Conservation (phyloP, 2,113 vertebrate species). For the Hiodon alosoides region DNA sequence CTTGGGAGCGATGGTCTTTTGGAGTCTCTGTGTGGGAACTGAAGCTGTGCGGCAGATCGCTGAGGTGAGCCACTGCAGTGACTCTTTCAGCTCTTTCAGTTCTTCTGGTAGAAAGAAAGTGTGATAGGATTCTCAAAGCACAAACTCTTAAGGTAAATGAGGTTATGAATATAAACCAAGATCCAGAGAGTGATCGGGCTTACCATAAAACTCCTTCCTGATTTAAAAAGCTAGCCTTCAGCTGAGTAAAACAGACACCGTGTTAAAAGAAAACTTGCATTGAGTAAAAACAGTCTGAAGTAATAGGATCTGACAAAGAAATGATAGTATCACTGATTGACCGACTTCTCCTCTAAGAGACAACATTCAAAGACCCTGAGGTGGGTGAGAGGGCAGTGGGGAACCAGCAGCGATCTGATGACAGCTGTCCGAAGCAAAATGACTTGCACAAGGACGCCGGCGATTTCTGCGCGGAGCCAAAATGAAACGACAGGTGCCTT, state of each 20-base stretch:
- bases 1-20: too few relatives aligned
- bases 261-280: neutral
- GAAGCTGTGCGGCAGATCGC: neutral
- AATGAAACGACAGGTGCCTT: neutral
- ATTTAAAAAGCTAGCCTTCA: neutral
- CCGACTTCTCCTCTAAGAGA: neutral
- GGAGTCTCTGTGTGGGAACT: too few relatives aligned
- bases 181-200: neutral
- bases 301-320: slow-evolving; percentile 1
- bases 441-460: neutral
- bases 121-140: neutral
- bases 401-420: neutral
- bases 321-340: neutral
- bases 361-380: neutral
- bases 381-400: neutral
- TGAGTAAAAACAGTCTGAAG: neutral
- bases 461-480: slow-evolving; percentile 1
- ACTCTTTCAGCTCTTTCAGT: too few relatives aligned
- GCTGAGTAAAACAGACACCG: neutral
- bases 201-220: neutral
- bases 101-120: neutral
- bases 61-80: neutral
- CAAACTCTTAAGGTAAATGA: neutral
- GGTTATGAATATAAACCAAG: neutral
- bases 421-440: neutral